phyloP scores from a whole-genome alignment of 1,140 invertebrate species.

The Sesamia nonagrioides region DNA sequence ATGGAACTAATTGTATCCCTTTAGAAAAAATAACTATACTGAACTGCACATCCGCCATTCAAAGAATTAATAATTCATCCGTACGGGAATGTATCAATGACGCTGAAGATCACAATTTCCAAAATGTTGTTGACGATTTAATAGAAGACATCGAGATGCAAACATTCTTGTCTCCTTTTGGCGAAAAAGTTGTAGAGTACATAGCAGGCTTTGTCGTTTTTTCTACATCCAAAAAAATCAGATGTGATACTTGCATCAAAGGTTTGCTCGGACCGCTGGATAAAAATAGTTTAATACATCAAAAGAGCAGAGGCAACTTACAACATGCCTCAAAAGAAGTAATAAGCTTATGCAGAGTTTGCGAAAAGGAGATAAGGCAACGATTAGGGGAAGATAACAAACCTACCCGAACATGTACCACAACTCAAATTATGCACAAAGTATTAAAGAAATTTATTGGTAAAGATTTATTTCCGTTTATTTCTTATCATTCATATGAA shows the following conservation, averaged over 20 bases:
- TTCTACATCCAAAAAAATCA: no score
- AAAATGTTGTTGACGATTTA: no score
- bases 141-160: no score
- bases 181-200: no score
- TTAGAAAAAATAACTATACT: conserved; percentile 45
- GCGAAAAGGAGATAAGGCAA: conserved; percentile 10
- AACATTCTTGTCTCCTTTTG: no score
- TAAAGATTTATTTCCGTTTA: conserved; percentile 31
- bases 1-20: conserved; percentile 43
- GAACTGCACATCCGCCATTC: conserved; percentile 10
- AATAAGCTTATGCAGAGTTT: conserved; percentile 20
- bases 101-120: no score
- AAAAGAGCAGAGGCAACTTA: conserved; percentile 39
- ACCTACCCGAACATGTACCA: conserved; percentile 2
- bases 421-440: neutral
- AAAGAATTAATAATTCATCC: no score
- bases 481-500: conserved; percentile 23
- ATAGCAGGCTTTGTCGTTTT: no score
- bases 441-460: neutral
- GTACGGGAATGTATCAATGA: no score
- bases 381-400: neutral
- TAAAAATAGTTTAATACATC: neutral
- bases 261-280: no score
- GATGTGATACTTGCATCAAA: no score
- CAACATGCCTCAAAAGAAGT: conserved; percentile 32